Evolutionary conservation across 2,797 vertebrate genomes (phyloP), one percentile per base, ranked within the genome.

Genomic region (Acipenser transmontanus): DNA sequence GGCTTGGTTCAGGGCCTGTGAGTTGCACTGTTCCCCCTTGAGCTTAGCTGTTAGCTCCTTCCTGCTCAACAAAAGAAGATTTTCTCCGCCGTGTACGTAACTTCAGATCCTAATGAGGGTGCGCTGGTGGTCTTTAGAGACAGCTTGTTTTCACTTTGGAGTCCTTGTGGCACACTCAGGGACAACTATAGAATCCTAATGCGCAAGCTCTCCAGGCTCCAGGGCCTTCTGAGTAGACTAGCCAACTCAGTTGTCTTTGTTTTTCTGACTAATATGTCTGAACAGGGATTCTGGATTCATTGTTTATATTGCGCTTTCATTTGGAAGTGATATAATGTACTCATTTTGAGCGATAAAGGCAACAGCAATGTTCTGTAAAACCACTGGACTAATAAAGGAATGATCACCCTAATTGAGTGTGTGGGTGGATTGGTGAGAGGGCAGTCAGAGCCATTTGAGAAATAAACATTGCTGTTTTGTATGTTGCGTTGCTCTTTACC

Each of bases 121-220:
- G 9, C 68, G 72, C 66, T 68, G 72, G 56, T 71, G 68, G 68
- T 59, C 71, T 70, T 72, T 60, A 49, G 75, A 70, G 72, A 62
- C 70, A 69, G 66, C 61, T 67, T 74, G 68, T 73, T 68, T 0
- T 0, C 61, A 70, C 66, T 63, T 34, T 69, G 68, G 68, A 17
- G 0, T 66, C 61, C 69, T 64, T 66, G 63, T 69, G 78, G 66
- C 75, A 62, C 66, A 8, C 62, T 68, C 68, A 50, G 67, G 0
- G 0, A 76, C 12, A 62, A 48, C 74, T 63, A 8, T 69, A 57
- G 78, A 73, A 71, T 78, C 68, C 71, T 77, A 74, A 75, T 73
- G 47, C 59, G 14, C 34, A 1, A 34, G 34, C 34, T 34, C 0
- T 34, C 34, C 34, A 34, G 34, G 34, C 34, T 34, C 34, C 34